These are phyloP conservation scores for Danaus chrysippus DNA, from an alignment of 2,888 invertebrate species.

Conservation along the genomic window DNA sequence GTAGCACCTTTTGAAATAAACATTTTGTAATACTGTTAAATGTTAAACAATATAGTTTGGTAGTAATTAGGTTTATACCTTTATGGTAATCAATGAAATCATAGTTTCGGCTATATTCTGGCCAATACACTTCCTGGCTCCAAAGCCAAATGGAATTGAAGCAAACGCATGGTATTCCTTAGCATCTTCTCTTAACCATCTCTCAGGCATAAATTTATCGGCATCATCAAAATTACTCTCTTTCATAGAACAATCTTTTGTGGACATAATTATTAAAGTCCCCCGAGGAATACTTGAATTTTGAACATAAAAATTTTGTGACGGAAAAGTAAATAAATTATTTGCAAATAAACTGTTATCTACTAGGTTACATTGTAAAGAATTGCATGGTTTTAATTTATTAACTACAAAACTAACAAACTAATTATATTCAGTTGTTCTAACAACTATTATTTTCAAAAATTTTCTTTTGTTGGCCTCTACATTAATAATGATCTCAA, in stretches of 20 bases:
- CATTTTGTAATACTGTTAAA: not conserved
- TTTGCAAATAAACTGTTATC: not conserved
- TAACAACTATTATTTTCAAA: too few relatives aligned
- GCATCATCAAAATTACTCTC: conserved; percentile 84
- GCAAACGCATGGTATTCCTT: conserved; percentile 75
- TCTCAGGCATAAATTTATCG: conserved; percentile 79
- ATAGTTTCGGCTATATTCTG: conserved; percentile 80
- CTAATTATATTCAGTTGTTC: too few relatives aligned
- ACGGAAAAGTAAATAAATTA: too few relatives aligned
- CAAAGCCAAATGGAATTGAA: conserved; percentile 82
- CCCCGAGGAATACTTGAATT: conserved; percentile 67
- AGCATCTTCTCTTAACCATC: conserved; percentile 75
- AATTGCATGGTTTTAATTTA: too few relatives aligned
- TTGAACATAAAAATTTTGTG: not conserved
- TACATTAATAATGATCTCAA: too few relatives aligned
- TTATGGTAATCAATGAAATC: conserved; percentile 76
- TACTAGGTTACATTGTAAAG: too few relatives aligned
- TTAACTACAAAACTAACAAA: too few relatives aligned
- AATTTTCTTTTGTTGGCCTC: too few relatives aligned
- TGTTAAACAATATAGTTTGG: not conserved
- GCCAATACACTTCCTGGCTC: conserved; percentile 80
- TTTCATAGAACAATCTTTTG: conserved; percentile 78
- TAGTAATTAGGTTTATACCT: conserved; percentile 53
- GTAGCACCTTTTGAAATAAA: conserved; percentile 67
- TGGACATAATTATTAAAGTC: conserved; percentile 82